Conservation (phyloP, 1,140 invertebrate genomes). For the Drosophila seguyi region DNA sequence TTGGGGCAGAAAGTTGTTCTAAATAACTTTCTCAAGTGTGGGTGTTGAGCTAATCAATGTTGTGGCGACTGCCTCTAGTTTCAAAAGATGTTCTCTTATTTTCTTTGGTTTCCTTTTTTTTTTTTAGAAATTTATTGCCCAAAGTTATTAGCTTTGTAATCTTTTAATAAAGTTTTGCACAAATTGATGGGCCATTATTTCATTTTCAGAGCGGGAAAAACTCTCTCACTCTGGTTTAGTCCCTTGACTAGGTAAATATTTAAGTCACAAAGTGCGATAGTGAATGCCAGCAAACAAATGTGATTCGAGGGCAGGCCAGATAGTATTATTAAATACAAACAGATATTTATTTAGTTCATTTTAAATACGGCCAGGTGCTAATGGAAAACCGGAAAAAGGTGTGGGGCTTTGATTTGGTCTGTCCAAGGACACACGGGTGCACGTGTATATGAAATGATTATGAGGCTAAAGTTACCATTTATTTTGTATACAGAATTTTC, state of each 20-base stretch:
- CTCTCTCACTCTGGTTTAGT: not conserved
- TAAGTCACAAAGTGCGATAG: constrained; percentile 3
- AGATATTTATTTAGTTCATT: constrained; percentile 21
- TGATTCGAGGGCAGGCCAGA: not conserved
- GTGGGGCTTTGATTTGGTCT: not conserved
- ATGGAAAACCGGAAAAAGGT: not conserved
- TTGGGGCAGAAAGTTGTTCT: constrained; percentile 61
- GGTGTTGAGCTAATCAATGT: constrained; percentile 59
- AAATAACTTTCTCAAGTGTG: constrained; percentile 36
- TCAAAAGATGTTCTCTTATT: not conserved
- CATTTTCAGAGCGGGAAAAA: constrained; percentile 1
- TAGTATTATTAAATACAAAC: not conserved
- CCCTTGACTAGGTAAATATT: constrained; percentile 25
- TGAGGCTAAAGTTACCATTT: constrained; percentile 50
- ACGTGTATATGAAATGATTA: constrained; percentile 49
- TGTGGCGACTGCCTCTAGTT: constrained; percentile 22
- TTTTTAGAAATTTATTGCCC: constrained; percentile 42
- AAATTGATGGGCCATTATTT: constrained; percentile 37
- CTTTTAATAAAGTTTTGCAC: constrained; percentile 61
- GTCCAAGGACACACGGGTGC: constrained; percentile 29
- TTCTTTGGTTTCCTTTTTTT: constrained; percentile 4
- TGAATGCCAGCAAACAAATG: constrained; percentile 8
- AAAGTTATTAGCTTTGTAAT: constrained; percentile 70
- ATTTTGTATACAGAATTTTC: constrained; percentile 25
- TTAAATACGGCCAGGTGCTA: constrained; percentile 5